phyloP scores from a whole-genome alignment of 2,113 vertebrate species.

The Nesospiza acunhae region DNA sequence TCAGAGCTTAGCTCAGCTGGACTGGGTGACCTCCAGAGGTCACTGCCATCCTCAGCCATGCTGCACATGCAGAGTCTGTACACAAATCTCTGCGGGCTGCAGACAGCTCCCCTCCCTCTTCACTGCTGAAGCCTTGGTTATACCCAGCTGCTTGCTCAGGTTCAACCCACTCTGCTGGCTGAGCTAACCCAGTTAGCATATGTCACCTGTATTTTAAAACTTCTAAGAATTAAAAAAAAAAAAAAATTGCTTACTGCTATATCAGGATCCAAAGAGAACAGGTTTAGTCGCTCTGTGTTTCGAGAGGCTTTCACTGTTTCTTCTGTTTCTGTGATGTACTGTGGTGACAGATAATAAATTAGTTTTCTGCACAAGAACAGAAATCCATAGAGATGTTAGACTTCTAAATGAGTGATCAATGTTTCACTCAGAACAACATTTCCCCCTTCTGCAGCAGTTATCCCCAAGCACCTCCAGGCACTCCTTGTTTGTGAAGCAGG shows the following conservation, averaged over 20 bases:
- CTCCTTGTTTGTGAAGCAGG: background rate
- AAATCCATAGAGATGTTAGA: background rate
- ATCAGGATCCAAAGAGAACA: conserved; percentile 94
- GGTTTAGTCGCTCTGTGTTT: conserved; percentile 86
- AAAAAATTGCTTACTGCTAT: conserved; percentile 80
- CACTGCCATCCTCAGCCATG: background rate
- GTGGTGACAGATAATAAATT: conserved; percentile 29
- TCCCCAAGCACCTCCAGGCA: background rate
- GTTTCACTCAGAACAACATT: background rate
- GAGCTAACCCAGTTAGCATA: background rate
- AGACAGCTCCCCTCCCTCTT: background rate
- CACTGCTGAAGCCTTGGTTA: background rate
- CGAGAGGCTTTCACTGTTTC: conserved; percentile 85
- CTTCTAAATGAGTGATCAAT: background rate
- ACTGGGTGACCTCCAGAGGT: background rate
- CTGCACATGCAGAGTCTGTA: background rate
- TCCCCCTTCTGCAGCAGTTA: background rate
- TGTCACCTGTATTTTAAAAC: background rate
- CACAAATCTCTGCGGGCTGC: background rate
- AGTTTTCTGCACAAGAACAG: background rate
- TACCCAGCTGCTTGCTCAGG: background rate
- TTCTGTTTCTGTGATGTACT: conserved; percentile 96
- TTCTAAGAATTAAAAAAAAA: background rate
- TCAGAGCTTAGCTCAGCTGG: background rate
- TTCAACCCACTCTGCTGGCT: background rate